These are phyloP conservation scores for Buathra laborator DNA, from an alignment of 2,888 invertebrate species.

Conservation along the genomic window DNA sequence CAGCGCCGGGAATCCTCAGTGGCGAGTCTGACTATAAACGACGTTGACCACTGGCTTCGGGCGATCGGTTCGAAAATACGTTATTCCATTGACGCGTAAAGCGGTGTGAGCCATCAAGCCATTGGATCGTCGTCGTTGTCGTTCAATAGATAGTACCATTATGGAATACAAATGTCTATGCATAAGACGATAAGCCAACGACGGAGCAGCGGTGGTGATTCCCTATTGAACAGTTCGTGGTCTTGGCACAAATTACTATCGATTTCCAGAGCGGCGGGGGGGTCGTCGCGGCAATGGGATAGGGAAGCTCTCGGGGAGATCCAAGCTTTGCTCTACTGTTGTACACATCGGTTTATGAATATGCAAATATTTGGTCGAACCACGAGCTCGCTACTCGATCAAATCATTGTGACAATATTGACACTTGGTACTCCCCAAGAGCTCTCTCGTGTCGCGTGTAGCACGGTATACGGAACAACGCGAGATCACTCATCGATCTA, in stretches of 20 bases:
- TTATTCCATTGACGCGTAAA: constrained; percentile 36
- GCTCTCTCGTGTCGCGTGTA: constrained; percentile 20
- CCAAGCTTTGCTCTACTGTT: not conserved
- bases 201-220: constrained; percentile 44
- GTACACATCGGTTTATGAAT: constrained; percentile 74
- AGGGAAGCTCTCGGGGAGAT: constrained; percentile 12
- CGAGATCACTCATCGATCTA: constrained; percentile 57
- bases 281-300: constrained; percentile 13
- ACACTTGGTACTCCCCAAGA: constrained; percentile 54
- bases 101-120: constrained; percentile 29
- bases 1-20: not conserved
- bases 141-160: constrained; percentile 24
- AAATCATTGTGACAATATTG: constrained; percentile 72
- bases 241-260: constrained; percentile 72
- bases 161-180: constrained; percentile 57
- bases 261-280: constrained; percentile 55
- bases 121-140: not conserved
- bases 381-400: constrained; percentile 67
- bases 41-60: constrained; percentile 39
- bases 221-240: constrained; percentile 58
- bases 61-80: constrained; percentile 34
- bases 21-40: constrained; percentile 42
- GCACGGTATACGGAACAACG: not conserved
- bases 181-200: constrained; percentile 63
- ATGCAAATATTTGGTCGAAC: constrained; percentile 75